These are phyloP conservation scores for Notolepis coatsorum DNA, from an alignment of 2,797 vertebrate species.

Conservation along the genomic window DNA sequence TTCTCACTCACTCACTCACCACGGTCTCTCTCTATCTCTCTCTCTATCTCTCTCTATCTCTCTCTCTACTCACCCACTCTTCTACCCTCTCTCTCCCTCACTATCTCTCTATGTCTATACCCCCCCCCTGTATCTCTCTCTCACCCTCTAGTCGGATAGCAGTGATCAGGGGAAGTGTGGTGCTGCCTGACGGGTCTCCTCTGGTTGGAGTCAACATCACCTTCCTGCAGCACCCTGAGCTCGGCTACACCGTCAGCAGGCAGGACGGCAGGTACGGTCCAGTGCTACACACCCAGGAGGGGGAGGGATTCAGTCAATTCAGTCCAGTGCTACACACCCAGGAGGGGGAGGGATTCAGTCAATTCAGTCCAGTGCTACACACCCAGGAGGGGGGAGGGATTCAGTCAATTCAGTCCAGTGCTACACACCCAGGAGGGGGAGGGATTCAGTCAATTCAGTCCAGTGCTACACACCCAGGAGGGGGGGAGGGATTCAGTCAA, in stretches of 20 bases:
- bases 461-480: no score
- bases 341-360: no score
- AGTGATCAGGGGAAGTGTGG: slow-evolving; percentile 92
- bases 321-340: no score
- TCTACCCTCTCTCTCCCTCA: slow-evolving; percentile 22
- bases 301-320: no score
- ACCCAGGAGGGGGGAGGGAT: no score
- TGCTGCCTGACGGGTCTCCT: slow-evolving; percentile 89
- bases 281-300: no score
- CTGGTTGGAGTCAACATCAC: slow-evolving; percentile 96
- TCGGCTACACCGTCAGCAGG: slow-evolving; percentile 94
- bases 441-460: no score
- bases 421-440: no score
- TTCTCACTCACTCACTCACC: slow-evolving; percentile 8
- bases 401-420: no score
- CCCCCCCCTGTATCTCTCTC: no score
- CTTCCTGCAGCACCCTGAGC: slow-evolving; percentile 92
- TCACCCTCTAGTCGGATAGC: slow-evolving; percentile 84
- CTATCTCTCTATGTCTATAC: slow-evolving; percentile 7
- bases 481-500: no score
- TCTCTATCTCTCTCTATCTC: neutral
- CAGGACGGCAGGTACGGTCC: slow-evolving; percentile 92
- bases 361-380: no score
- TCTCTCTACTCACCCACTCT: slow-evolving; percentile 14
- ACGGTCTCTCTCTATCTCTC: slow-evolving; percentile 12